phyloP scores from a whole-genome alignment of 2,888 invertebrate genomes.

The Ophion slaviceki region DNA sequence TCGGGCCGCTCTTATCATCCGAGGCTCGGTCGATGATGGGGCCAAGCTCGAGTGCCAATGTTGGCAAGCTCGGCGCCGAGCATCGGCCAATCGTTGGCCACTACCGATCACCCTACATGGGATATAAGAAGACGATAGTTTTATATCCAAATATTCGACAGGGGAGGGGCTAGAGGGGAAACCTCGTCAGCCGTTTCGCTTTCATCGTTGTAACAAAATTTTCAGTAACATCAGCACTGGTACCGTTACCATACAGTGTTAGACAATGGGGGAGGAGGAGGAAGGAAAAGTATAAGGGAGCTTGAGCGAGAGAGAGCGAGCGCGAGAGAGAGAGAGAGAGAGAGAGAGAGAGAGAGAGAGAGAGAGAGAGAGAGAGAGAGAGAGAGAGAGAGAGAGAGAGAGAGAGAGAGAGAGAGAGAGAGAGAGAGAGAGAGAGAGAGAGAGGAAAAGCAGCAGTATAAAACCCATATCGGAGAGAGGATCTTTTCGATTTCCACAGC shows the following conservation, averaged over 20 bases:
- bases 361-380: slow-evolving; percentile 30
- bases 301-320: background rate
- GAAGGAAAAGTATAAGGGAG: background rate
- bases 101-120: no score
- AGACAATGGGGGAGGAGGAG: slow-evolving; percentile 22
- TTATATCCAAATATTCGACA: slow-evolving; percentile 45
- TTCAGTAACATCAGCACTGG: slow-evolving; percentile 60
- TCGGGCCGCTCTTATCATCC: no score
- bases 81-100: no score
- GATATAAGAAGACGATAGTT: slow-evolving; percentile 32
- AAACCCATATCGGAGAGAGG: slow-evolving; percentile 56
- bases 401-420: slow-evolving; percentile 34
- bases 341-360: slow-evolving; percentile 24
- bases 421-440: background rate
- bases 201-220: slow-evolving; percentile 55
- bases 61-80: no score
- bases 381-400: slow-evolving; percentile 33
- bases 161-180: background rate
- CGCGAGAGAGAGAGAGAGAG: background rate
- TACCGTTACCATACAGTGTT: slow-evolving; percentile 8
- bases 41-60: no score
- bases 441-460: slow-evolving; percentile 41
- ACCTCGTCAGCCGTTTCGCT: slow-evolving; percentile 46
- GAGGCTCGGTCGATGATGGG: no score
- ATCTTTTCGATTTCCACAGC: slow-evolving; percentile 66